These are phyloP conservation scores for Trypoxylus dichotomus DNA, from an alignment of 1,140 invertebrate genomes.

Conservation along the genomic window DNA sequence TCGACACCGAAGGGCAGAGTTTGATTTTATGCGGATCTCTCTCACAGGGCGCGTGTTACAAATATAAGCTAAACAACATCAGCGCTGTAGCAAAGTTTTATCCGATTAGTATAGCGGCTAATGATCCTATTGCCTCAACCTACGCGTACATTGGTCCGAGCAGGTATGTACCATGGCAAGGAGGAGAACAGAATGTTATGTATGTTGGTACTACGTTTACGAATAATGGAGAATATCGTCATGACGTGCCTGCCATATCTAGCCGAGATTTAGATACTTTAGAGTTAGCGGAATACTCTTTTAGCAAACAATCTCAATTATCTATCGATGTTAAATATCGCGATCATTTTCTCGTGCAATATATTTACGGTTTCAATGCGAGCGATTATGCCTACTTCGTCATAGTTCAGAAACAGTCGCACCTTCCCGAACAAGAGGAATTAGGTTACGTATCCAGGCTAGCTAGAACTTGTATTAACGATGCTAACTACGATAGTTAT, in stretches of 20 bases:
- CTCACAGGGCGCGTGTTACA: slow-evolving; percentile 83
- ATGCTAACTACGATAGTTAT: slow-evolving; percentile 93
- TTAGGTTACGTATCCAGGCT: slow-evolving; percentile 86
- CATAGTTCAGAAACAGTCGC: slow-evolving; percentile 90
- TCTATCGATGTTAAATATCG: slow-evolving; percentile 92
- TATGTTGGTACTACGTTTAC: slow-evolving; percentile 96
- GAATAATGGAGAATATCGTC: slow-evolving; percentile 87
- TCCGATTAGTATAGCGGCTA: slow-evolving; percentile 81
- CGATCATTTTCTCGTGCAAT: slow-evolving; percentile 92
- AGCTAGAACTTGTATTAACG: slow-evolving; percentile 89
- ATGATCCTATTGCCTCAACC: slow-evolving; percentile 88
- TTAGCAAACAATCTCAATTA: slow-evolving; percentile 84
- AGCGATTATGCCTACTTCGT: slow-evolving; percentile 94
- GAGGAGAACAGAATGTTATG: slow-evolving; percentile 73
- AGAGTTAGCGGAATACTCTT: slow-evolving; percentile 79
- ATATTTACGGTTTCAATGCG: slow-evolving; percentile 94
- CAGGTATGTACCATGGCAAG: slow-evolving; percentile 73
- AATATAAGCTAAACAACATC: slow-evolving; percentile 83
- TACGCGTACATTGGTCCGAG: slow-evolving; percentile 94
- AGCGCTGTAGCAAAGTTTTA: slow-evolving; percentile 74
- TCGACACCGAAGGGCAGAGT: slow-evolving; percentile 77
- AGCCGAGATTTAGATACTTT: slow-evolving; percentile 79
- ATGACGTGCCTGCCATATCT: slow-evolving; percentile 91
- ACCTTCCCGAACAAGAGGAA: slow-evolving; percentile 84
- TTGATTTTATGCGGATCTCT: slow-evolving; percentile 89